These are phyloP conservation scores for Passer montanus DNA, from an alignment of 2,113 vertebrate genomes.

Conservation along the genomic window DNA sequence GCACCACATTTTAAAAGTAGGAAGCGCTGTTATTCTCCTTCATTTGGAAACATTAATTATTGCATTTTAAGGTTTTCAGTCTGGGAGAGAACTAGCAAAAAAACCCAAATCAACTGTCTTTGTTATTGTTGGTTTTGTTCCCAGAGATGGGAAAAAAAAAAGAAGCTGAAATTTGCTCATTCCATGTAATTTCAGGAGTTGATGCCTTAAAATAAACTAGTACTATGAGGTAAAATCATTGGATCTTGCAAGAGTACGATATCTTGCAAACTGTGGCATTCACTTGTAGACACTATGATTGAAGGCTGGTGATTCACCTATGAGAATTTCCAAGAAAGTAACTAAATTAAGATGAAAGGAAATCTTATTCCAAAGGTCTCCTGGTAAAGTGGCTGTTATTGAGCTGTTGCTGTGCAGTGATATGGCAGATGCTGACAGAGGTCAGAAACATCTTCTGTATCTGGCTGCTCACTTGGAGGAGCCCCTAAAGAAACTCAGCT, in stretches of 20 bases:
- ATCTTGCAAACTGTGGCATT: not conserved
- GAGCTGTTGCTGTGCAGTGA: not conserved
- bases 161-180: not conserved
- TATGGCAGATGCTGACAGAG: not conserved
- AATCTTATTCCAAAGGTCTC: not conserved
- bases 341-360: not conserved
- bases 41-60: not conserved
- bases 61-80: not conserved
- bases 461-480: not conserved
- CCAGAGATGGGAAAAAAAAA: not conserved
- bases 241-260: not conserved
- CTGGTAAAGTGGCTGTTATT: not conserved
- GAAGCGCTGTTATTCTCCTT: not conserved
- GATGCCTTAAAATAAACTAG: not conserved
- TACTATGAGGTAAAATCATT: not conserved
- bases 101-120: not conserved
- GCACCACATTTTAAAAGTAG: not conserved
- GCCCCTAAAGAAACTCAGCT: not conserved
- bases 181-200: not conserved
- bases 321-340: not conserved
- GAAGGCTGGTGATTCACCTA: not conserved
- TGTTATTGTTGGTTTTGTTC: not conserved
- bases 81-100: not conserved
- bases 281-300: not conserved
- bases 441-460: not conserved